Evolutionary conservation across 2,888 invertebrate genomes (phyloP), one percentile per base, ranked within the genome.

Genomic region (Ennomos fuscantarius): DNA sequence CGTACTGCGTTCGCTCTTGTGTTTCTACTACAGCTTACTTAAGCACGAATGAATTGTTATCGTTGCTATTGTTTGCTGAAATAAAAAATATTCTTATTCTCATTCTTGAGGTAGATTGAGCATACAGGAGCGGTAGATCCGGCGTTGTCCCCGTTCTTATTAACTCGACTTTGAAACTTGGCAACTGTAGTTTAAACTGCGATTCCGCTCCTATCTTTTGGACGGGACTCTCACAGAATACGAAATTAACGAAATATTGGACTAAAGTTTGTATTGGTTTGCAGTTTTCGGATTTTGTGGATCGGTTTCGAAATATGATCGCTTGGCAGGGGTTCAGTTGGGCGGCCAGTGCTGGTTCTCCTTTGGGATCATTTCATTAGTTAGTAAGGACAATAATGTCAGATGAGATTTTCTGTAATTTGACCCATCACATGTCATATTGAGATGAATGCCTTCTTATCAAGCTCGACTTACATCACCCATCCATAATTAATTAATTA

Each of bases 181-280:
- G 46, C 51, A 61, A 65, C 61, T 59, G 65, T 60, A 42, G 63
- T 63, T 65, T 52, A 53, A 63, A 61, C 40, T 65, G 59, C 64
- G 62, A 65, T 62, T 50, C 46, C 13, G 43, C 13, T 50, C 59
- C 53, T 61, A 58, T 65, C 65, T 65, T 51, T 60, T 41, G 50
- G 47, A 48, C 50, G 55, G 42, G 45, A 48, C 35, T 39, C 36
- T 15, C 40, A 37, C 35, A 39, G 62, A 53, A 60, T 60, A 55
- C 60, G 60, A 62, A 60, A 58, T 49, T 43, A 51, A 55, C 55
- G 53, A 54, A 55, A 54, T 11, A 60, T 60, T 41, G 47, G 56
- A 54, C 55, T 44, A 51, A 56, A 54, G 33, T 58, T 49, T 8
- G 45, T 37, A 49, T 53, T 49, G 36, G 49, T 49, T 42, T 49